Evolutionary conservation across 2,888 invertebrate genomes (phyloP).

Genomic region (Andrena dorsata): DNA sequence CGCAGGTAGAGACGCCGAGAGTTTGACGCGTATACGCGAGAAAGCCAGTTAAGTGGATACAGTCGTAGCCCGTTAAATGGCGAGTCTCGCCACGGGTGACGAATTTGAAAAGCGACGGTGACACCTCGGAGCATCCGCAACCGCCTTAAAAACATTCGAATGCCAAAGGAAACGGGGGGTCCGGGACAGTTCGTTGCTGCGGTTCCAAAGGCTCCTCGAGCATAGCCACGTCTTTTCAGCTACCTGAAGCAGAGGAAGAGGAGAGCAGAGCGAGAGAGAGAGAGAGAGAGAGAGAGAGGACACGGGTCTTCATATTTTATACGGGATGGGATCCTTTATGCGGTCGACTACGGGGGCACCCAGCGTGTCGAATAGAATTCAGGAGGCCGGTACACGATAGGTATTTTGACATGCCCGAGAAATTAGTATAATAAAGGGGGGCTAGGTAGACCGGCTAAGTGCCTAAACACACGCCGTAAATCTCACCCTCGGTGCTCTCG

Average conservation of each 20-base stretch:
- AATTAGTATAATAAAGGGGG: slow-evolving; percentile 84
- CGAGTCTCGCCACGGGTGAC: slow-evolving; percentile 67
- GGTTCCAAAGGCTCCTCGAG: slow-evolving; percentile 60
- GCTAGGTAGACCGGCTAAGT: slow-evolving; percentile 75
- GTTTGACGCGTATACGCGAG: slow-evolving; percentile 12
- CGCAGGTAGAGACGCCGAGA: slow-evolving; percentile 23
- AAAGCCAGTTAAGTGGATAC: slow-evolving; percentile 68
- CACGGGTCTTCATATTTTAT: slow-evolving; percentile 78
- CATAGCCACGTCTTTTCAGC: slow-evolving; percentile 58
- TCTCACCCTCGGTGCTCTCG: slow-evolving; percentile 66
- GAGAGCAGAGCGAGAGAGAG: neutral
- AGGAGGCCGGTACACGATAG: slow-evolving; percentile 72
- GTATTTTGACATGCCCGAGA: slow-evolving; percentile 83
- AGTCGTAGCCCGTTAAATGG: slow-evolving; percentile 70
- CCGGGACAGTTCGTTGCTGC: slow-evolving; percentile 61
- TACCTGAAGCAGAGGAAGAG: slow-evolving; percentile 64
- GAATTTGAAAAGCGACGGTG: slow-evolving; percentile 71
- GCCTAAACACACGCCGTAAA: slow-evolving; percentile 84
- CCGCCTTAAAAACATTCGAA: slow-evolving; percentile 65
- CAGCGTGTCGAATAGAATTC: slow-evolving; percentile 83
- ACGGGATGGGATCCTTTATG: slow-evolving; percentile 81
- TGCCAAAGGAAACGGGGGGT: slow-evolving; percentile 62
- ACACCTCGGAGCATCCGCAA: slow-evolving; percentile 69
- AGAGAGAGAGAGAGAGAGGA: slow-evolving; percentile 28
- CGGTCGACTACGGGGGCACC: slow-evolving; percentile 81